Evolutionary conservation across 1,140 invertebrate genomes (phyloP).

Genomic region (Panagrolaimus sp.): DNA sequence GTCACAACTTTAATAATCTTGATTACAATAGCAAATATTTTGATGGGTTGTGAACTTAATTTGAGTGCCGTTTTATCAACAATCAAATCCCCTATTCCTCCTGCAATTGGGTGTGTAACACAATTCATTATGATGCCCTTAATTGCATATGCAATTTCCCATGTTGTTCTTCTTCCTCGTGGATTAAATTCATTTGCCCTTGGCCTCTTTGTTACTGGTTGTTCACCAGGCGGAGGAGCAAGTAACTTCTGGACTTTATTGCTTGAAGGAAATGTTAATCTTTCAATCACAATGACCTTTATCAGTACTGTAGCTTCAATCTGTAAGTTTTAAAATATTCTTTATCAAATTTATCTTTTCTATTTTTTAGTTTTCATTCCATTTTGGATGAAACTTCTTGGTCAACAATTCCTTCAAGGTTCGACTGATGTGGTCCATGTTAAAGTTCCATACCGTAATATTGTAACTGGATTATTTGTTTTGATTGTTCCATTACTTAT

Average conservation of each 20-base stretch:
- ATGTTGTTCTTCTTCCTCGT: slow-evolving; percentile 65
- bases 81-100: slow-evolving; percentile 73
- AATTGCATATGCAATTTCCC: slow-evolving; percentile 73
- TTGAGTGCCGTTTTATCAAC: slow-evolving; percentile 69
- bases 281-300: slow-evolving; percentile 86
- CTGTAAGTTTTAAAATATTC: slow-evolving; percentile 68
- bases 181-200: slow-evolving; percentile 51
- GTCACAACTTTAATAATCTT: slow-evolving; percentile 72
- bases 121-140: slow-evolving; percentile 85
- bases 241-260: slow-evolving; percentile 91
- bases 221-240: slow-evolving; percentile 81
- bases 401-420: slow-evolving; percentile 69
- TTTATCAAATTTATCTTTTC: slow-evolving; percentile 19
- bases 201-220: slow-evolving; percentile 83
- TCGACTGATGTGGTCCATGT: slow-evolving; percentile 64
- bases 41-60: slow-evolving; percentile 77
- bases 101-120: slow-evolving; percentile 73
- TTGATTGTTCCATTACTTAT: slow-evolving; percentile 77
- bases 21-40: slow-evolving; percentile 79
- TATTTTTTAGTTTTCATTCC: slow-evolving; percentile 78
- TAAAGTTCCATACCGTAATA: slow-evolving; percentile 74
- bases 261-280: slow-evolving; percentile 77
- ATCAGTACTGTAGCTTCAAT: slow-evolving; percentile 78
- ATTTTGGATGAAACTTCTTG: slow-evolving; percentile 87
- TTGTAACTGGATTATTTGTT: slow-evolving; percentile 70